Base-by-base conservation (phyloP, 2,888 invertebrate species). In the Dastarcus helophoroides region DNA sequence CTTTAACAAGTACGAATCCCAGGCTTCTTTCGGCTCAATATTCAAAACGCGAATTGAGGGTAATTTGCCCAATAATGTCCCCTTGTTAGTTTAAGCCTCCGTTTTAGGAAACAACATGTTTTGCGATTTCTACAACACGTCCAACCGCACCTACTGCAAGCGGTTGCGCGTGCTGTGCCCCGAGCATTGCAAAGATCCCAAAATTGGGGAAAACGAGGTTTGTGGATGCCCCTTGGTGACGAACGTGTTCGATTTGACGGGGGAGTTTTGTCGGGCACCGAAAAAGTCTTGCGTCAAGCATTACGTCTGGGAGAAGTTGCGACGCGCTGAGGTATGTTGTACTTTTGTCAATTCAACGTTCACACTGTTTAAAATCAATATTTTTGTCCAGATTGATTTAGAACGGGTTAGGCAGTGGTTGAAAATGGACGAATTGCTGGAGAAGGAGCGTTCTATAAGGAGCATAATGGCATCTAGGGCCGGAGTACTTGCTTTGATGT, bases 1-100 rank as follows among this genome's bases (percentile, higher is more conserved):
- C 59, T 97, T 93, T 61, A 83, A 89, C 43, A 95, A 95, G 73
- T 90, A 91, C 60, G 97, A 97, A 61, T 89, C 91, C 26, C 93
- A 95, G 63, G 88, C 94, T 2, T 91, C 93, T 0, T 95, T 94
- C 61, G 94, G 94, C 7, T 93, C 93, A 13, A 76, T 89, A 24
- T 93, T 89, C 52, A 85, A 93, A 57, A 94, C 94, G 0, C 70
- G 88, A 32, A 91, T 95, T 47, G 94, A 94, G 59, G 86, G 85
- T 49, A 33, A 23, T 22, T 32, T 13, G 10, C n/a, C 6, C 6
- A 17, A 7, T 6, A 17, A 21, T 7, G 24, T 7, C 10, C 9
- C 6, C 9, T 23, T n/a, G 6, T 7, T 23, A 10, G 9, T 10
- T 6, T 23, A n/a, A 8, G 6, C n/a, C n/a, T 7, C n/a, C 19